A percentile compares a stretch with the other conserved stretches of the same genome.
Conservation (phyloP, 2,888 invertebrate species). For the Cosmorhoe ocellata region DNA sequence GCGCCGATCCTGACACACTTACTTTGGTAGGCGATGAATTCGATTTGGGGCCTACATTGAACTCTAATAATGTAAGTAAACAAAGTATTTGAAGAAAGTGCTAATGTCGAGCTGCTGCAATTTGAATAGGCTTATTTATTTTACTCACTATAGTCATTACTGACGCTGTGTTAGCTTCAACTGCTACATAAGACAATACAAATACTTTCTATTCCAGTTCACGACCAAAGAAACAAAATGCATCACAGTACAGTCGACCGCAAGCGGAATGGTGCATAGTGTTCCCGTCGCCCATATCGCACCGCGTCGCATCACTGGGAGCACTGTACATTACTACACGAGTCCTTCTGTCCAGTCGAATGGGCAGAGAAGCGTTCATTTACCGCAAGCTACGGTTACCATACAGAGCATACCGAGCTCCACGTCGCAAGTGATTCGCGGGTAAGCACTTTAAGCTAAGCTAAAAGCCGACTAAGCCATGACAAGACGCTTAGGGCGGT, state of each 20-base stretch:
- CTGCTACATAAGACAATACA: no score
- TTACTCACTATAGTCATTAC: no score
- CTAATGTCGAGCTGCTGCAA: no score
- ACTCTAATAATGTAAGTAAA: conserved; percentile 66
- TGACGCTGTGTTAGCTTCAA: no score
- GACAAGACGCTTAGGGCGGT: no score
- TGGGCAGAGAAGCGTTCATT: conserved; percentile 54
- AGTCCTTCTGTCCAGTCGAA: conserved; percentile 41
- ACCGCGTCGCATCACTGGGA: conserved; percentile 64
- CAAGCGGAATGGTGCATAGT: conserved; percentile 73
- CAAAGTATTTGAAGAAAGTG: not conserved
- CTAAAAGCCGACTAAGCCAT: no score
- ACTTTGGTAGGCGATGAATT: conserved; percentile 76
- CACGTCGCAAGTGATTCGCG: conserved; percentile 68
- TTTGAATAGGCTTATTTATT: no score
- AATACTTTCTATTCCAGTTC: conserved; percentile 49
- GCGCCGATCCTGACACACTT: conserved; percentile 73
- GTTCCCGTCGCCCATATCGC: conserved; percentile 73
- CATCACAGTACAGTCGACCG: conserved; percentile 75
- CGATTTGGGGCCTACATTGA: conserved; percentile 73
- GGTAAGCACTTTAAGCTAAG: conserved; percentile 43
- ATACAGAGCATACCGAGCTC: conserved; percentile 71
- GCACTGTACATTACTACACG: conserved; percentile 67
- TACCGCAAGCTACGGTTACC: conserved; percentile 69
- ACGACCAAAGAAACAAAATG: conserved; percentile 67